Evolutionary conservation across 2,113 vertebrate species (phyloP).

Genomic region (Anolis carolinensis): DNA sequence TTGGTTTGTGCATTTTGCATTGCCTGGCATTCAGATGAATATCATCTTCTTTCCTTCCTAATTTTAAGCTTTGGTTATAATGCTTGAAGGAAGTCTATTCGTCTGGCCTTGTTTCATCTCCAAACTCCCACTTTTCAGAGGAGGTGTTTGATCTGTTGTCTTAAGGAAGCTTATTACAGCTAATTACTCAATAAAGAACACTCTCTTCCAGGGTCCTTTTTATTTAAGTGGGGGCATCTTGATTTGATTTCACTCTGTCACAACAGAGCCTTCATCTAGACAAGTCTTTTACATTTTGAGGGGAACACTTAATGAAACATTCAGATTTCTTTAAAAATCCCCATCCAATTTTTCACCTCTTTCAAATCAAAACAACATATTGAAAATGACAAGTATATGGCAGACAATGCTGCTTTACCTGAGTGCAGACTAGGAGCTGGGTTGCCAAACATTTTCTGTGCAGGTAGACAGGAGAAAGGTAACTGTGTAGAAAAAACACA

Average conservation of each 20-base stretch:
- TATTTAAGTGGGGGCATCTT: constrained; percentile 38
- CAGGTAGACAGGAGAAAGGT: no score
- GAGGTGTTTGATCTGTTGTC: constrained; percentile 65
- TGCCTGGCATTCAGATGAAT: constrained; percentile 27
- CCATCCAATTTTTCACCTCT: background rate
- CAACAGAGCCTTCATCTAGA: constrained; percentile 49
- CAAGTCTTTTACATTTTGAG: constrained; percentile 21
- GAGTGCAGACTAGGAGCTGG: background rate
- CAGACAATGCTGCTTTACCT: background rate
- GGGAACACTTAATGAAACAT: constrained; percentile 50
- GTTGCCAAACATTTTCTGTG: background rate
- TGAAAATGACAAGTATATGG: background rate
- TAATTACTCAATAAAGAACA: constrained; percentile 68
- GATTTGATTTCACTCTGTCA: constrained; percentile 54
- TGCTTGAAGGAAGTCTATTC: constrained; percentile 8
- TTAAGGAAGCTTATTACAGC: constrained; percentile 60
- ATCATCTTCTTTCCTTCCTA: constrained; percentile 38
- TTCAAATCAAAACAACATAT: background rate
- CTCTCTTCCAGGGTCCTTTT: constrained; percentile 35
- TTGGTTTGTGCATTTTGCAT: background rate
- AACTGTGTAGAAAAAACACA: no score
- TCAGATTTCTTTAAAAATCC: background rate
- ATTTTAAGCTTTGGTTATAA: constrained; percentile 36
- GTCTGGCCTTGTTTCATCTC: constrained; percentile 14
- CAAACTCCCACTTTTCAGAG: constrained; percentile 52